phyloP scores from a whole-genome alignment of 2,797 vertebrate species.

The Sebastes kiyomatsui region DNA sequence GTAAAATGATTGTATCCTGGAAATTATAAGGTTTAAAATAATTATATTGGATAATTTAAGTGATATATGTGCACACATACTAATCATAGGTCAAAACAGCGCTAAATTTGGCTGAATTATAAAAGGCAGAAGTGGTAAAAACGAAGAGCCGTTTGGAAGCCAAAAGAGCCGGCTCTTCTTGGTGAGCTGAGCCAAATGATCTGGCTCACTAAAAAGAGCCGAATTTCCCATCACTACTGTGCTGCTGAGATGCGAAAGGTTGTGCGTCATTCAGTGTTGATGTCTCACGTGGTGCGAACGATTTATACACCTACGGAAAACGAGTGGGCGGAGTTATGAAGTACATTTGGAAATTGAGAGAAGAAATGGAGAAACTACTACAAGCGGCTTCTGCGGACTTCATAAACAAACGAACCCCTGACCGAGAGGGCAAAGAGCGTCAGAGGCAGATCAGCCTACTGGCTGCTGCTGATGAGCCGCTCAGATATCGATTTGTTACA shows the following conservation, averaged over 20 bases:
- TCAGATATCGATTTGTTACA: conserved; percentile 12
- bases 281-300: not conserved
- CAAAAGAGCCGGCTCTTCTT: no score
- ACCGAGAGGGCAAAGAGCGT: not conserved
- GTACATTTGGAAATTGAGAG: accelerated
- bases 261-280: conserved; percentile 48
- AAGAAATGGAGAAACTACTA: not conserved
- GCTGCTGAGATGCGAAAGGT: not conserved
- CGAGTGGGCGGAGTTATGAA: conserved; percentile 28
- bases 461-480: not conserved
- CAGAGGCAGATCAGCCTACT: not conserved
- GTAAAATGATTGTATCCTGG: no score
- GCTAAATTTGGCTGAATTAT: no score
- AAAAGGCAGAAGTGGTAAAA: no score
- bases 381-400: accelerated
- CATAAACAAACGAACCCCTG: conserved; percentile 22
- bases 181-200: no score
- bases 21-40: no score
- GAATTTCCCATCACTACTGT: no score
- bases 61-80: no score
- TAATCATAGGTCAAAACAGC: no score
- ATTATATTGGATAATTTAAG: no score
- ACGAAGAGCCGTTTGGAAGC: no score
- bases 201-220: no score
- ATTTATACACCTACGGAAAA: accelerated